Base-by-base conservation (phyloP, 2,113 vertebrate species). In the Zootoca vivipara region DNA sequence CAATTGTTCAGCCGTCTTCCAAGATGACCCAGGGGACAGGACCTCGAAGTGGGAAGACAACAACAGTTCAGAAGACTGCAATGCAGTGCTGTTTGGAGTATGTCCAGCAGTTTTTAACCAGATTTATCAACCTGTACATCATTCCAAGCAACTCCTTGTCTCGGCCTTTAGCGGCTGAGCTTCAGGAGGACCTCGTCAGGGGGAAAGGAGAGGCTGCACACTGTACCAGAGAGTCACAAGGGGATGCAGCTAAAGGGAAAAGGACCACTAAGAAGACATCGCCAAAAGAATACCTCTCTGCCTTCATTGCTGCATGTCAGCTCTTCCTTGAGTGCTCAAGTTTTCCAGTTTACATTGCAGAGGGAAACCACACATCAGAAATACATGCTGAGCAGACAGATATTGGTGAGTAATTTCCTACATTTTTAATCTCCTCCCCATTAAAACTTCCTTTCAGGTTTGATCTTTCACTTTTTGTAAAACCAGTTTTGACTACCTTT, bases 61-160 rank as follows among this genome's bases (percentile, higher is more conserved):
- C 62, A 33, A 90, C 96, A 0, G 92, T 97, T 93, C 98, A 98
- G 85, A 99, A 98, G 96, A 99, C 98, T 24, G 98, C 99, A 92
- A 99, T 99, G 98, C 99, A 99, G 96, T 98, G 97, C 95, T 99
- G 99, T 92, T 93, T 99, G 94, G 99, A 99, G 90, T 98, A 98
- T 78, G 98, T 99, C 94, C 98, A 99, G 40, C 98, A 98, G 90
- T 99, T 99, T 93, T 97, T 99, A 86, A 98, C 97, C 82, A 97
- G 98, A 90, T 97, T 99, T 87, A 97, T 99, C 92, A 98, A 95
- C 94, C 96, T 99, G 46, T 98, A 99, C 79, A 95, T 99, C 80
- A 93, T 97, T 74, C 97, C 98, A 79, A 95, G 65, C 83, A 95
- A 88, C 89, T 89, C 94, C 72, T 83, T 82, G 26, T 94, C 96